phyloP scores from a whole-genome alignment of 2,888 invertebrate genomes.

The Lycocerus yunnanus region DNA sequence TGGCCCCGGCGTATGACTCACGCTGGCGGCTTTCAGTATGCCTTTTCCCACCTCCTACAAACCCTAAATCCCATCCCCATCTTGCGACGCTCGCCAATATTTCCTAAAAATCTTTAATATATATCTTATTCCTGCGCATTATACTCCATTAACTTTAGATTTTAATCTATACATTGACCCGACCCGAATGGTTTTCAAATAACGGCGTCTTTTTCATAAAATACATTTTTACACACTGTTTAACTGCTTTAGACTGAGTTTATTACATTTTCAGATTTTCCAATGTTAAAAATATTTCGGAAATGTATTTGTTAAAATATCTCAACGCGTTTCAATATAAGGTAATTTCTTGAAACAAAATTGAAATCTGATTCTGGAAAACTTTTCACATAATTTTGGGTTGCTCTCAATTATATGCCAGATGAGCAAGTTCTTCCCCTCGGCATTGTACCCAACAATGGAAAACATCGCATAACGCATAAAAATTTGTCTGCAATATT shows the following conservation, averaged over 20 bases:
- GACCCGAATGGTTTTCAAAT: conserved; percentile 11
- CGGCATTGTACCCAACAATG: background rate
- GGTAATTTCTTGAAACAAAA: background rate
- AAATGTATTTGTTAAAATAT: background rate
- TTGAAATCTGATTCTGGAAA: background rate
- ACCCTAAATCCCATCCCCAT: conserved; percentile 15
- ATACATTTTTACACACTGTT: background rate
- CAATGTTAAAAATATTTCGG: background rate
- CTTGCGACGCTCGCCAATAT: conserved; percentile 15
- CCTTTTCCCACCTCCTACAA: conserved; percentile 16
- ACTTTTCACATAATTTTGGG: background rate
- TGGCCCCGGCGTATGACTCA: conserved; percentile 37
- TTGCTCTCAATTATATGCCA: background rate
- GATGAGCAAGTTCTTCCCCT: background rate
- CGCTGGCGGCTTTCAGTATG: conserved; percentile 28
- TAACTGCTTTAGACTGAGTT: background rate
- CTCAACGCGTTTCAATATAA: background rate
- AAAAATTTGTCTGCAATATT: background rate
- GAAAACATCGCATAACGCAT: background rate
- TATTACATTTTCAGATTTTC: conserved; percentile 16
- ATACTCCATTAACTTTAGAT: conserved; percentile 29
- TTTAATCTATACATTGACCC: conserved; percentile 16
- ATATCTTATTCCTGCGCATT: conserved; percentile 20
- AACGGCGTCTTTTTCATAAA: background rate
- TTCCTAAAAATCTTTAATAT: conserved; percentile 25